phyloP scores from a whole-genome alignment of 2,113 vertebrate genomes.

The Meleagris gallopavo region DNA sequence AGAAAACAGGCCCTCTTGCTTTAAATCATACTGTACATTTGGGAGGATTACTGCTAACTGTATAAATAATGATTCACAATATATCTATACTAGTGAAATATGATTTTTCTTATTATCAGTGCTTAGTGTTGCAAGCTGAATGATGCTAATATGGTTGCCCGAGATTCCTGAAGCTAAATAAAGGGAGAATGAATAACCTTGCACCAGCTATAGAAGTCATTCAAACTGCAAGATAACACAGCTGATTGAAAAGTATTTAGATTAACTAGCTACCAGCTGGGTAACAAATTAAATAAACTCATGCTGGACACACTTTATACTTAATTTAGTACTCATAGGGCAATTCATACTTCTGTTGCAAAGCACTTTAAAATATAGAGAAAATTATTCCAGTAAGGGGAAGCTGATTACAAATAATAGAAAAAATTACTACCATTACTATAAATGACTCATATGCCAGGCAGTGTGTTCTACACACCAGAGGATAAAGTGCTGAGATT shows the following conservation, averaged over 20 bases:
- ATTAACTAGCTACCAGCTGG: background rate
- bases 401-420: background rate
- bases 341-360: background rate
- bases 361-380: background rate
- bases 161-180: background rate
- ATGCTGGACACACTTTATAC: background rate
- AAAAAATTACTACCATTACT: background rate
- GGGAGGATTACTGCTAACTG: background rate
- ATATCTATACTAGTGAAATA: background rate
- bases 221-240: background rate
- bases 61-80: background rate
- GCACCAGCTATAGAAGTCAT: background rate
- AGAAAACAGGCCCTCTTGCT: background rate
- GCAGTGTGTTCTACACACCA: background rate
- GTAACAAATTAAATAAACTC: background rate
- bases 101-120: background rate
- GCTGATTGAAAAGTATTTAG: background rate
- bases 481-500: background rate
- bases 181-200: background rate
- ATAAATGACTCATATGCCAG: background rate
- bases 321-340: background rate
- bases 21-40: fast-evolving
- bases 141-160: background rate
- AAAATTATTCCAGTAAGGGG: background rate
- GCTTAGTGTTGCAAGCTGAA: background rate